phyloP scores from a whole-genome alignment of 2,888 invertebrate species.

The Geophilus truncorum region DNA sequence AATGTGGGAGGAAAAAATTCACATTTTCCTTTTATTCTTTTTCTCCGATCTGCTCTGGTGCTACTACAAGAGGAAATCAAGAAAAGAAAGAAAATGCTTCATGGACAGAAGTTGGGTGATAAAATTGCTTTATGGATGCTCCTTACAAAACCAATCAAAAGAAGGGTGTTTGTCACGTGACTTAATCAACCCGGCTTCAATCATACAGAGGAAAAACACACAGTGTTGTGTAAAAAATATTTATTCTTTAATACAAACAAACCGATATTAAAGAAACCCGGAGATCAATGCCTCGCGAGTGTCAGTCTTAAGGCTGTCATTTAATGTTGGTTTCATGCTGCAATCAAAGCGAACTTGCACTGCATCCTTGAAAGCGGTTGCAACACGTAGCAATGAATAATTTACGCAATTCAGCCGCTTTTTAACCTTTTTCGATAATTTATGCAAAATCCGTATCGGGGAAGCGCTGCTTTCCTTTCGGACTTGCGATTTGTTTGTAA shows the following conservation, averaged over 20 bases:
- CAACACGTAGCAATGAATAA: neutral
- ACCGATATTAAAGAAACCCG: neutral
- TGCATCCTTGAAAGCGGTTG: neutral
- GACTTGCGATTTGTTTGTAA: neutral
- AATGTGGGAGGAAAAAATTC: neutral
- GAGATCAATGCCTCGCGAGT: neutral
- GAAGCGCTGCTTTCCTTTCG: neutral
- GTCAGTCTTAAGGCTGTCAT: neutral
- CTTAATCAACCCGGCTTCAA: neutral
- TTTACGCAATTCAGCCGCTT: neutral
- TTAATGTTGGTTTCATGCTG: neutral
- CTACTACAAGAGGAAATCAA: constrained; percentile 3
- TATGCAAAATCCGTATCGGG: neutral
- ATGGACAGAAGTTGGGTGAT: constrained; percentile 7
- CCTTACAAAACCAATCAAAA: neutral
- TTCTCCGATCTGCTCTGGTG: neutral
- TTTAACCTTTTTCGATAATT: neutral
- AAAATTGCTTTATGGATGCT: constrained; percentile 8
- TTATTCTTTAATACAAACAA: neutral
- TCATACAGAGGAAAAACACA: neutral
- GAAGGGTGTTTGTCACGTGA: neutral
- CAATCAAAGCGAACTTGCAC: neutral
- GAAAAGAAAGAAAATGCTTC: constrained; percentile 11
- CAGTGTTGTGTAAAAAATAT: no score
- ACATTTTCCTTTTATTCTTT: neutral